Evolutionary conservation across 2,113 vertebrate genomes (phyloP).

Genomic region (Syrmaticus mikado): DNA sequence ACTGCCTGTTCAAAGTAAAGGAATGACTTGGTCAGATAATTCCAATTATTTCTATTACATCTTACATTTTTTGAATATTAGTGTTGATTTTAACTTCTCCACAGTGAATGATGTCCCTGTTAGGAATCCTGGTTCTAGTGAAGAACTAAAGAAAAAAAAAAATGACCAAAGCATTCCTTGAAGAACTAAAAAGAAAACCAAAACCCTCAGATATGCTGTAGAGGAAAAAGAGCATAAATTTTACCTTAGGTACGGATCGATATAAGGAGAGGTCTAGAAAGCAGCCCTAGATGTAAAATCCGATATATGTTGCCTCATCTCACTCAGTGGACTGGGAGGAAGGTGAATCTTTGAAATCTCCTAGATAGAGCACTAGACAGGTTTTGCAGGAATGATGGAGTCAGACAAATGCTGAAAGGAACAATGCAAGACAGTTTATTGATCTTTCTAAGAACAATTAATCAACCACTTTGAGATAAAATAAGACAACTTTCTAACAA

Average conservation of each 20-base stretch:
- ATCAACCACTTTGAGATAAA: no score
- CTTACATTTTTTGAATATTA: background rate
- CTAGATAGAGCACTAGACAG: no score
- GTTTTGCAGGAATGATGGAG: no score
- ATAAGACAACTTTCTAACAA: no score
- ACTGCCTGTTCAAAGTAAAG: background rate
- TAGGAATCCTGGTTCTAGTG: background rate
- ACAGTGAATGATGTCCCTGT: background rate
- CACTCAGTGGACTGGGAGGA: no score
- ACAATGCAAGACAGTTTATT: no score
- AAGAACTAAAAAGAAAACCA: background rate
- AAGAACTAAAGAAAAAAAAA: background rate
- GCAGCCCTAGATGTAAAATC: background rate
- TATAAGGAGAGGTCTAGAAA: background rate
- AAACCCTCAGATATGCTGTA: background rate
- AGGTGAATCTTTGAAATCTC: no score
- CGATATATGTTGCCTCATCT: background rate
- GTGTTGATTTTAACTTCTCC: background rate
- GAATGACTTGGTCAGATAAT: background rate
- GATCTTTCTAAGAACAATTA: no score
- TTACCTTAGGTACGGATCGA: background rate
- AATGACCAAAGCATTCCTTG: background rate
- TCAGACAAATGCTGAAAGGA: no score
- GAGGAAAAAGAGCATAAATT: background rate
- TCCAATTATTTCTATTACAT: background rate